phyloP scores from a whole-genome alignment of 2,888 invertebrate species.

The Lepetodrilus schrolli region DNA sequence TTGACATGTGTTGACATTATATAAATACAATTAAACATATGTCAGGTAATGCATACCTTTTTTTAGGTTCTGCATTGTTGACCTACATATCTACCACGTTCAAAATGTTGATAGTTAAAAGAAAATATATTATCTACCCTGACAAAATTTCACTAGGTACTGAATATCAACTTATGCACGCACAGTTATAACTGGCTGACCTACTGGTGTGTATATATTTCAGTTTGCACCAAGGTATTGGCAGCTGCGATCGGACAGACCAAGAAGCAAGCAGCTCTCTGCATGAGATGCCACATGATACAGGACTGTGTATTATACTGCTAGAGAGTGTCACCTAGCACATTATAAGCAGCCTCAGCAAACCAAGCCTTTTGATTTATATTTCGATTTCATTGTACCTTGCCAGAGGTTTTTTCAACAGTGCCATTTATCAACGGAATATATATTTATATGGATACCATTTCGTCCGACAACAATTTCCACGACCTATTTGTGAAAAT shows the following conservation, averaged over 20 bases:
- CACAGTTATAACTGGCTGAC: too few species aligned
- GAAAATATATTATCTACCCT: too few species aligned
- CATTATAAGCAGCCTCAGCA: background rate
- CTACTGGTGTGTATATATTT: conserved; percentile 18
- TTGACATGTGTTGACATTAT: too few species aligned
- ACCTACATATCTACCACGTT: too few species aligned
- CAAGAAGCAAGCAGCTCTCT: conserved; percentile 23
- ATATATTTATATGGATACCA: conserved; percentile 25
- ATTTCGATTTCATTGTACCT: conserved; percentile 4
- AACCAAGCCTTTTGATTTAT: background rate
- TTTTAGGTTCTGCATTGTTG: too few species aligned
- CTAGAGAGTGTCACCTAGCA: conserved; percentile 14
- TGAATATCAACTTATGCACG: too few species aligned
- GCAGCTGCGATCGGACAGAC: conserved; percentile 30
- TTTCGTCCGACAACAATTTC: conserved; percentile 14
- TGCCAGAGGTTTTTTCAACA: conserved; percentile 14
- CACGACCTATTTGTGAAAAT: too few species aligned
- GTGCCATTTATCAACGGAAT: too few species aligned
- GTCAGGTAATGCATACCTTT: too few species aligned
- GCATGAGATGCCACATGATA: background rate
- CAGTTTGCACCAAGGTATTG: conserved; percentile 40
- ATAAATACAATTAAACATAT: too few species aligned
- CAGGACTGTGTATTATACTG: conserved; percentile 5
- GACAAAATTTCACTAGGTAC: too few species aligned
- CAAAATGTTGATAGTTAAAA: too few species aligned